A percentile compares a stretch with the other conserved stretches of the same genome.
Evolutionary conservation across 1,140 invertebrate species (phyloP).

Genomic region (Eupristina koningsbergeri): DNA sequence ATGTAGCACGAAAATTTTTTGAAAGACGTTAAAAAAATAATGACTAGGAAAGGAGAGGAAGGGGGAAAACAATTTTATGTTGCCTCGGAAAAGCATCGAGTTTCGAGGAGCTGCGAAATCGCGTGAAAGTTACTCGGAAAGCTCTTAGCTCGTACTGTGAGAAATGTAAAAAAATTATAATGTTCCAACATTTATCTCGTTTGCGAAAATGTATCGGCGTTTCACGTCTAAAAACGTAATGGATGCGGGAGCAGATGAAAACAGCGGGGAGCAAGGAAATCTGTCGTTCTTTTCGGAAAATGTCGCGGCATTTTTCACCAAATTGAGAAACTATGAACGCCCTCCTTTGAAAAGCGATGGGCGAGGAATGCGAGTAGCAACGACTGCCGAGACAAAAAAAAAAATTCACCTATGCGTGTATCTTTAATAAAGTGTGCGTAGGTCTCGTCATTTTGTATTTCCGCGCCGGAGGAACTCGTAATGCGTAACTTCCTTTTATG

Average conservation of each 20-base stretch:
- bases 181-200: conserved; percentile 40
- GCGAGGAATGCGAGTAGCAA: not conserved
- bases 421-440: conserved; percentile 34
- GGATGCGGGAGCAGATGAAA: not conserved
- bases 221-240: not conserved
- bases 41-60: not conserved
- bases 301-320: conserved; percentile 38
- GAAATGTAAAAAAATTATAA: conserved; percentile 38
- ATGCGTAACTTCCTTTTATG: not conserved
- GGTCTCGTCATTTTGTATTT: conserved; percentile 31
- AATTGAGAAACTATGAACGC: conserved; percentile 32
- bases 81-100: not conserved
- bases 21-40: not conserved
- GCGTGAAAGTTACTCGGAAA: conserved; percentile 41
- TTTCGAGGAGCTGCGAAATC: conserved; percentile 9
- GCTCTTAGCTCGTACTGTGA: conserved; percentile 1
- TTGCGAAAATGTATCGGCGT: conserved; percentile 25
- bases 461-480: conserved; percentile 10
- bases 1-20: too few relatives aligned
- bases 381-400: not conserved
- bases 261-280: not conserved
- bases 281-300: conserved; percentile 5
- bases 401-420: conserved; percentile 7
- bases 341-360: conserved; percentile 1
- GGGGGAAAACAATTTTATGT: not conserved